Base-by-base conservation (phyloP, 2,888 invertebrate genomes). In the Oscheius sp. region DNA sequence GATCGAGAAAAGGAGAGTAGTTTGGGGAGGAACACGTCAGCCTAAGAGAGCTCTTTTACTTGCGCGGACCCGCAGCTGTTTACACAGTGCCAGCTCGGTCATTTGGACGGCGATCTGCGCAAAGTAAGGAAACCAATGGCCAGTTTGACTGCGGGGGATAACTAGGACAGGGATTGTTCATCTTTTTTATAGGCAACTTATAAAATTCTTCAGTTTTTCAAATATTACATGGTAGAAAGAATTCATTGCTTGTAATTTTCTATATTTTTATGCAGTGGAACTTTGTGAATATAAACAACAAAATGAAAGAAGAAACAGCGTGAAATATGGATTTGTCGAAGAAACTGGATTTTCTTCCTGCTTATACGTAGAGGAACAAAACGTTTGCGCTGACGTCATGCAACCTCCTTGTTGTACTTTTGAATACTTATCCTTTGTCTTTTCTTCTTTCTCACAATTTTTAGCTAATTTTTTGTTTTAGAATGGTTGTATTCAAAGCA, bases 401-500 rank as follows among this genome's bases (percentile, higher is more conserved):
- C 3, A 3, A 6, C 9, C 35, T 9, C 35, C 9, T 9, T 35
- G 5, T 35, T 35, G 35, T 9, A 35, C 35, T 35, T 35, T 35
- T 3, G 21, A 9, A 18, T 25, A 13, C 45, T 1, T 5, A 13
- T 61, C 18, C 61, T 43, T 18, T 3, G 1, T 13, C 35, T 0
- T 45, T 63, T 63, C 6, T 18, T 1, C n/a, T 21, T 45, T 12
- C 45, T 61, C 35, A 16, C 23, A 12, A n/a, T n/a, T n/a, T n/a
- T 45, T 43, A 3, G 43, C 18, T 27, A 2, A 45, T 16, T 58
- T 27, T n/a, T 58, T 27, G 25, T 23, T 52, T 25, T 49, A 35
- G 52, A 25, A 74, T 74, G 74, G 63, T 63, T n/a, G 75, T 77
- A n/a, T 72, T 76, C 27, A 77, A 77, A 49, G 80, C 79, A n/a